phyloP scores from a whole-genome alignment of 1,140 invertebrate genomes.

The Drosophila hydei region DNA sequence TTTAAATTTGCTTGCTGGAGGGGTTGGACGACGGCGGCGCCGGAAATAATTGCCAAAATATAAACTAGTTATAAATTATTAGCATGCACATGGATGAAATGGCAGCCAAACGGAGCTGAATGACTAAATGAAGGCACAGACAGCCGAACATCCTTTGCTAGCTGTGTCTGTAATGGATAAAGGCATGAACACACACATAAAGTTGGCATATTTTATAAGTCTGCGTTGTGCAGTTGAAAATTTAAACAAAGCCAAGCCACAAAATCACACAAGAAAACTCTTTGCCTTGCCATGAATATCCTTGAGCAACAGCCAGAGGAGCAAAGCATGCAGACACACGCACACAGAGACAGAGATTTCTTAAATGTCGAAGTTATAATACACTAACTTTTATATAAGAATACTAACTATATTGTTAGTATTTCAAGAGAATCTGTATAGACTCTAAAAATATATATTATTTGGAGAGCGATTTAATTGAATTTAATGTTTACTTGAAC shows the following conservation, averaged over 20 bases:
- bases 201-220: conserved; percentile 73
- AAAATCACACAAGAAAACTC: conserved; percentile 46
- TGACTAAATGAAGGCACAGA: conserved; percentile 52
- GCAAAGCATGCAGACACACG: conserved; percentile 1
- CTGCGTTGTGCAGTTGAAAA: conserved; percentile 63
- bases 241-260: conserved; percentile 69
- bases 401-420: too few relatives aligned
- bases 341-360: neutral
- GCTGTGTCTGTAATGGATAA: conserved; percentile 68
- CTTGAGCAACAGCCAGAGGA: conserved; percentile 29
- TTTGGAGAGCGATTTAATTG: too few relatives aligned
- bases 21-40: neutral
- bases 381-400: conserved; percentile 3
- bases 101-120: conserved; percentile 54
- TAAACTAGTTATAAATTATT: conserved; percentile 82
- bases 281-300: conserved; percentile 40
- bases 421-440: too few relatives aligned
- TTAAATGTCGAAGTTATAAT: conserved; percentile 3
- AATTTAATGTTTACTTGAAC: too few relatives aligned
- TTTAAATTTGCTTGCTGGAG: conserved; percentile 11
- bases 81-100: conserved; percentile 56
- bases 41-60: conserved; percentile 80
- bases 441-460: too few relatives aligned
- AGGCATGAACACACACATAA: conserved; percentile 11
- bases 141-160: conserved; percentile 21